Conservation (phyloP, 2,797 vertebrate species). For the Masticophis lateralis region DNA sequence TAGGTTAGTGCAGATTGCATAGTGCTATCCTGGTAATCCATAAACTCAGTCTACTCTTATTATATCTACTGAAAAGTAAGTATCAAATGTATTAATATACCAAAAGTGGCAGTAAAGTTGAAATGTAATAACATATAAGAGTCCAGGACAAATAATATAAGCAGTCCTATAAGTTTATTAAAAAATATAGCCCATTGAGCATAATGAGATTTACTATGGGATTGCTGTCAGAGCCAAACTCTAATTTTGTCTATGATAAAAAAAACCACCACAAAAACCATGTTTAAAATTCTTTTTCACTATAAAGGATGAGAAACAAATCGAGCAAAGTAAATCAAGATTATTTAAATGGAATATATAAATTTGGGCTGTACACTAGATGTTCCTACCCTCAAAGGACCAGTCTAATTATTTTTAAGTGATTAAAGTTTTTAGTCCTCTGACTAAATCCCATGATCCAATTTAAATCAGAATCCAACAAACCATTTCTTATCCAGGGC, state of each 20-base stretch:
- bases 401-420: not conserved
- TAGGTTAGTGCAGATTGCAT: not conserved
- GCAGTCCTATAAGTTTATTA: not conserved
- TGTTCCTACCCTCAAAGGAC: accelerated
- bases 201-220: not conserved
- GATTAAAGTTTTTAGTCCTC: not conserved
- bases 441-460: not conserved
- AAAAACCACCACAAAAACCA: not conserved
- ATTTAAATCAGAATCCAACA: not conserved
- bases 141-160: not conserved
- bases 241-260: not conserved
- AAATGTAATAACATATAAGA: not conserved
- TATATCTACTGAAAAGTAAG: not conserved
- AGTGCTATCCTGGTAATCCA: not conserved
- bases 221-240: not conserved
- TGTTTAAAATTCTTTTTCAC: not conserved
- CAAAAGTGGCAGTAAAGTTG: not conserved
- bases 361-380: not conserved
- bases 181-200: not conserved
- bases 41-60: not conserved
- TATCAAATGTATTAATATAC: not conserved
- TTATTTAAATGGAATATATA: not conserved
- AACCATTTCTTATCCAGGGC: not conserved
- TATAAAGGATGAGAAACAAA: accelerated
- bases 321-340: not conserved